These are phyloP conservation scores for Labroides dimidiatus DNA, from an alignment of 2,797 vertebrate genomes.

Conservation along the genomic window DNA sequence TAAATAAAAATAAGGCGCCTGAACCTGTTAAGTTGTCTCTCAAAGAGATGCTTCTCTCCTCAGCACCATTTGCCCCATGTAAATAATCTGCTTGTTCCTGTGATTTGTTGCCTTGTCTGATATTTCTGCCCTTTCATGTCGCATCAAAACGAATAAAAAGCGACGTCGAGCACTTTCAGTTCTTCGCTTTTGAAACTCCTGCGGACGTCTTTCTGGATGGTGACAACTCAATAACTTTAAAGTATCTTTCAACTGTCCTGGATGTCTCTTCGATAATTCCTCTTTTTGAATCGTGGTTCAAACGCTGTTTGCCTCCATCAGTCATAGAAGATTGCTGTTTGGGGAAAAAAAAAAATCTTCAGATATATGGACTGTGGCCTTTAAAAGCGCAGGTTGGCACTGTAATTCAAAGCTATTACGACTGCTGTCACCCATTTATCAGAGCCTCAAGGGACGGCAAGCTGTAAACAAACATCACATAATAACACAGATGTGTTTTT, in stretches of 20 bases:
- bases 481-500: conserved; percentile 7
- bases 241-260: conserved; percentile 43
- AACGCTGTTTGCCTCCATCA: conserved; percentile 24
- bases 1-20: conserved; percentile 6
- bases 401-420: conserved; percentile 27
- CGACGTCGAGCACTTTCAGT: conserved; percentile 26
- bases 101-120: not conserved
- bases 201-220: conserved; percentile 7
- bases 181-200: conserved; percentile 12
- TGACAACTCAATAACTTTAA: conserved; percentile 30
- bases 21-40: not conserved
- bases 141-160: conserved; percentile 42
- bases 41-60: conserved; percentile 18
- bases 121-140: conserved; percentile 18
- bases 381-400: conserved; percentile 22
- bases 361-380: conserved; percentile 9
- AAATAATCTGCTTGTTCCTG: conserved; percentile 29
- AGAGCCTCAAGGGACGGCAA: conserved; percentile 11
- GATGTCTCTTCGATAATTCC: conserved; percentile 37
- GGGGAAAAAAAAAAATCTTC: conserved; percentile 15
- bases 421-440: conserved; percentile 23
- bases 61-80: conserved; percentile 9
- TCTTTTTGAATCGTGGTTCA: conserved; percentile 35
- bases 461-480: conserved; percentile 28
- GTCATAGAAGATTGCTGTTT: conserved; percentile 12